These are phyloP conservation scores for Meriones psammophilus DNA, from an alignment of 2,797 vertebrate genomes.

Conservation along the genomic window DNA sequence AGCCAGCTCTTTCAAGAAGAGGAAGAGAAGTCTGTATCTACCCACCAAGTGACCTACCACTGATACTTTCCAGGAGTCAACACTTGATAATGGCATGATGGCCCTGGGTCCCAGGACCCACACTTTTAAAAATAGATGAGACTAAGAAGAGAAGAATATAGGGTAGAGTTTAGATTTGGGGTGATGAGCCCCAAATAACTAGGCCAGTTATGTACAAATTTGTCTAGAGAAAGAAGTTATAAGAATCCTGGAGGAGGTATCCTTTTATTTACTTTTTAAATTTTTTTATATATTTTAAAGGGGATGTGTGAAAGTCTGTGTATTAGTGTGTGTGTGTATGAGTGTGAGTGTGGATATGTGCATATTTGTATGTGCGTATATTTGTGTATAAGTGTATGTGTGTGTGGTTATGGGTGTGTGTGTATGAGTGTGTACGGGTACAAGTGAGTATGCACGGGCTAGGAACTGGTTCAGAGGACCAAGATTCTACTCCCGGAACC, in stretches of 20 bases:
- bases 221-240: not conserved
- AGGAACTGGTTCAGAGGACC: not conserved
- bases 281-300: not conserved
- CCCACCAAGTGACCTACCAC: not conserved
- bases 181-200: not conserved
- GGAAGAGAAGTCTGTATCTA: not conserved
- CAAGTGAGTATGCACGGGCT: not conserved
- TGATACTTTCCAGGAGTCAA: not conserved
- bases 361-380: accelerated
- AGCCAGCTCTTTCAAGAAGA: not conserved
- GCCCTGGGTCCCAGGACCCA: not conserved
- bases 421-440: not conserved
- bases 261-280: not conserved
- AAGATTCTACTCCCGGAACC: not conserved
- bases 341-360: not conserved
- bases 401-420: not conserved
- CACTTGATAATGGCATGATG: not conserved
- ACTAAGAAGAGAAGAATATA: not conserved
- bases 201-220: not conserved
- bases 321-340: not conserved
- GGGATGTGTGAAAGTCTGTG: not conserved
- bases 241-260: not conserved
- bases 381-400: not conserved
- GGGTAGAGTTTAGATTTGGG: not conserved
- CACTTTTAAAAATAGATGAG: not conserved